Evolutionary conservation across 2,888 invertebrate genomes (phyloP), one percentile per base, ranked within the genome.

Genomic region (Cylloceria caligata): DNA sequence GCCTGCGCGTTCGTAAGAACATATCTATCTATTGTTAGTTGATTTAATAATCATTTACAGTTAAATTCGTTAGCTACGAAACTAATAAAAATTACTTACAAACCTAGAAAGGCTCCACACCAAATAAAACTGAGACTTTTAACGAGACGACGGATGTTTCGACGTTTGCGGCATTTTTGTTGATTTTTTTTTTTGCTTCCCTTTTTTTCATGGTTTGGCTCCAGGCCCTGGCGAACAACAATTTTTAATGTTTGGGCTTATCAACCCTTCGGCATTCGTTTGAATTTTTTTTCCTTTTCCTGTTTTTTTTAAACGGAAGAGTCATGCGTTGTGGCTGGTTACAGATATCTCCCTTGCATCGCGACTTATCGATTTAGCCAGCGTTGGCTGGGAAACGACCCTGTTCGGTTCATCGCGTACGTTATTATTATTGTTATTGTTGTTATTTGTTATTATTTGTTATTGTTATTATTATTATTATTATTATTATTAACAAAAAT

Each of bases 401-500:
- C 68, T 68, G 68, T 52, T 49, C 27, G 24, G 62, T 72, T 34
- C 69, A 65, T 5, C 55, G 67, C 72, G 64, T 67, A 52, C 62
- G n/a, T 73, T 62, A 80, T 76, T 49, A 65, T 72, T 55, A 39
- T 69, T 69, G 60, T 65, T 71, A 74, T 77, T 52, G 57, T 79
- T 67, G 49, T 60, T 64, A 78, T 78, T 57, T n/a, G n/a, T n/a
- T n/a, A n/a, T n/a, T n/a, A n/a, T n/a, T n/a, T n/a, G n/a, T 73
- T 62, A 80, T 76, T 49, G 57, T 72, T 55, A 39, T 69, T 69
- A 65, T 65, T 71, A 74, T 77, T 52, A 65, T 79, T 67, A 60
- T 60, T 64, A 78, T 78, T 57, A 78, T 72, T 72, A 67, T 47
- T 49, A 74, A 78, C 78, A 77, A 78, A 69, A 81, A 81, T 68